Percentiles rank a stretch among this genome's conserved stretches.
Evolutionary conservation across 1,140 invertebrate genomes (phyloP).

Genomic region (Metopolophium dirhodum): DNA sequence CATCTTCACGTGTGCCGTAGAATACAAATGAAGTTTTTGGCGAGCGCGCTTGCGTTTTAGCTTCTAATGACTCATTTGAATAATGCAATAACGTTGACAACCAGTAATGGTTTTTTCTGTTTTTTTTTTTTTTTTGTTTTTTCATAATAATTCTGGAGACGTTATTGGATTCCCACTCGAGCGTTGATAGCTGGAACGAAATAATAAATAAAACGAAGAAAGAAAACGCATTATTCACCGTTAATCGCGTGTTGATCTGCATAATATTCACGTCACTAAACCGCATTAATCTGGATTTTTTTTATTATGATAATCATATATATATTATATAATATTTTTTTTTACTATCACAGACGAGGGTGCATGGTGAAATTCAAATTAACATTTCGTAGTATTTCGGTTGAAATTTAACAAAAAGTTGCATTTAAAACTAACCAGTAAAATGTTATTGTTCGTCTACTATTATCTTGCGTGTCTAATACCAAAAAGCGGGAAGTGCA

Average conservation of each 20-base stretch:
- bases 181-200: background rate
- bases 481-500: background rate
- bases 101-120: background rate
- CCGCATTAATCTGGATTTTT: conserved; percentile 12
- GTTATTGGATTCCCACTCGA: conserved; percentile 22
- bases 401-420: background rate
- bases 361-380: background rate
- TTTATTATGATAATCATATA: background rate
- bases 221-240: conserved; percentile 17
- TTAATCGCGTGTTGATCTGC: conserved; percentile 29
- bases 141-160: conserved; percentile 10
- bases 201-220: conserved; percentile 15
- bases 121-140: background rate
- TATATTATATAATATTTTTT: background rate
- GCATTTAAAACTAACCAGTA: background rate
- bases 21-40: background rate
- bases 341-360: background rate
- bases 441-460: background rate
- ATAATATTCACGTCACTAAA: conserved; percentile 19
- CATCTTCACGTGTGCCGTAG: background rate
- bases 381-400: background rate
- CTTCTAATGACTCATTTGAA: conserved; percentile 34
- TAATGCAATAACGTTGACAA: conserved; percentile 34
- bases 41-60: background rate
- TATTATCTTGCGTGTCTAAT: background rate